A percentile compares a stretch with the other conserved stretches of the same genome.
Evolutionary conservation across 2,113 vertebrate genomes (phyloP).

Genomic region (Gorsachius goisagi): DNA sequence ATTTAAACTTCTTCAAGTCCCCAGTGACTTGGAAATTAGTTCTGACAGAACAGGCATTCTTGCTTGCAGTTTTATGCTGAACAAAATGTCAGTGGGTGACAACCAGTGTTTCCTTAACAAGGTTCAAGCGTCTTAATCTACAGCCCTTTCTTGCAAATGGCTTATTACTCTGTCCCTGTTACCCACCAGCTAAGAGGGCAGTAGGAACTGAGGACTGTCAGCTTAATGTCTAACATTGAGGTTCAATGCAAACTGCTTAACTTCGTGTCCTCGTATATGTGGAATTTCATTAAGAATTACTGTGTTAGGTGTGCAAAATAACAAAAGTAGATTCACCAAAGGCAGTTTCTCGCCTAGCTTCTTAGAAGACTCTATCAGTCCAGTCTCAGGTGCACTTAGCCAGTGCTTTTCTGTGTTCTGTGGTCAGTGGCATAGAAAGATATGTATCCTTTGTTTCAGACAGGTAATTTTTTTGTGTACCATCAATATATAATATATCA

Average conservation of each 20-base stretch:
- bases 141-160: background rate
- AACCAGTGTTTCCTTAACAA: background rate
- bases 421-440: background rate
- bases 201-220: background rate
- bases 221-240: background rate
- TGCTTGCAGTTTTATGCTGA: background rate
- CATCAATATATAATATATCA: background rate
- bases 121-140: background rate
- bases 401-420: background rate
- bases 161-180: background rate
- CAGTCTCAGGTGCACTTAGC: background rate
- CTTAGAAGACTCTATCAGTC: background rate
- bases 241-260: background rate
- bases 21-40: background rate
- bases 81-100: slow-evolving; percentile 15
- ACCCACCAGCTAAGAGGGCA: background rate
- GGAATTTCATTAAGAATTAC: background rate
- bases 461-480: background rate
- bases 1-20: background rate
- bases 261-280: background rate
- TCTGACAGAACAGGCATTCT: background rate
- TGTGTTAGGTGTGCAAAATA: background rate
- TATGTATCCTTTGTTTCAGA: background rate
- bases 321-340: background rate
- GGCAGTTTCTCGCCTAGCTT: rapidly evolving